These are phyloP conservation scores for Whitmania pigra DNA, from an alignment of 1,140 invertebrate genomes.

Conservation along the genomic window DNA sequence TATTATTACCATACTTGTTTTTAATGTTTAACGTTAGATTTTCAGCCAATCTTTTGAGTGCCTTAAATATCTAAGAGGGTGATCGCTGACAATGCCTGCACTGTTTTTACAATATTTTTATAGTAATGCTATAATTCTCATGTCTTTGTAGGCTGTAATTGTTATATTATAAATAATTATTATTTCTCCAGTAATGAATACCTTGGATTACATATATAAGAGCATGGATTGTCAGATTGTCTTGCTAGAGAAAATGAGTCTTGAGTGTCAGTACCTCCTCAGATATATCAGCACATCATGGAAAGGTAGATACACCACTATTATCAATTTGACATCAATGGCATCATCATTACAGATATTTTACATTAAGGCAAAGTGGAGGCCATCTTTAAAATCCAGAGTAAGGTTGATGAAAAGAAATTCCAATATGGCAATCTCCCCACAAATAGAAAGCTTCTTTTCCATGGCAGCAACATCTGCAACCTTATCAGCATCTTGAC, in stretches of 20 bases:
- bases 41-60: too few relatives aligned
- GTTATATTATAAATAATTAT: constrained; percentile 4
- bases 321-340: not conserved
- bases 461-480: constrained; percentile 42
- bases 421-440: constrained; percentile 26
- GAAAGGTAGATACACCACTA: not conserved
- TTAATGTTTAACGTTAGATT: too few relatives aligned
- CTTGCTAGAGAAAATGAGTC: constrained; percentile 32
- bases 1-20: not conserved
- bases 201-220: constrained; percentile 44
- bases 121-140: not conserved
- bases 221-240: constrained; percentile 38
- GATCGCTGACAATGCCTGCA: too few relatives aligned
- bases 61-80: too few relatives aligned
- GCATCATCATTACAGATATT: not conserved
- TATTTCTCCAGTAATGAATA: constrained; percentile 37
- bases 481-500: constrained; percentile 43
- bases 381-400: constrained; percentile 37
- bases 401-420: constrained; percentile 32
- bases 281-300: constrained; percentile 42
- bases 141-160: not conserved
- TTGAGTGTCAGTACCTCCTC: constrained; percentile 43
- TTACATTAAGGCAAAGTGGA: constrained; percentile 31
- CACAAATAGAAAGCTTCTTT: constrained; percentile 40
- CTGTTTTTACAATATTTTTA: too few relatives aligned